phyloP scores from a whole-genome alignment of 2,113 vertebrate genomes.

The Pyrgilauda ruficollis region DNA sequence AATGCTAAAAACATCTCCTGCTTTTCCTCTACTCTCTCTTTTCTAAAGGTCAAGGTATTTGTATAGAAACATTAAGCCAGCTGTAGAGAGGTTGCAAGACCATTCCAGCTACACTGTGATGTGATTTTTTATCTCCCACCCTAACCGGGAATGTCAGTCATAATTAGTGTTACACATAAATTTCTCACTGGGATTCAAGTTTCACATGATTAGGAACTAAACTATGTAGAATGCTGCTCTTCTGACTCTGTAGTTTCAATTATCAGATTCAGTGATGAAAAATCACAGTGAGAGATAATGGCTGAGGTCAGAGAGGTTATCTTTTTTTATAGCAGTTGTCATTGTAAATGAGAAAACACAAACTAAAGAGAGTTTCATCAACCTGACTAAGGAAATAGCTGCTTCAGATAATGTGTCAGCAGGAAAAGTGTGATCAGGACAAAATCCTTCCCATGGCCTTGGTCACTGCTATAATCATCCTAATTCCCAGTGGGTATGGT shows the following conservation, averaged over 20 bases:
- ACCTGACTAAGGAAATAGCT: not conserved
- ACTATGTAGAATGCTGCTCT: not conserved
- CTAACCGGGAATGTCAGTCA: constrained; percentile 42
- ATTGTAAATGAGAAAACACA: constrained; percentile 19
- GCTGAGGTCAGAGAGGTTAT: constrained; percentile 25
- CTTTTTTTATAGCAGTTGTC: not conserved
- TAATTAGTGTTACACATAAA: constrained; percentile 35
- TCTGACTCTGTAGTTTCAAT: constrained; percentile 15
- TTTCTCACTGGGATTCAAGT: not conserved
- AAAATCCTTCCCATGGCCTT: constrained; percentile 12
- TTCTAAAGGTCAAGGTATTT: constrained; percentile 60
- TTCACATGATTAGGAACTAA: constrained; percentile 25
- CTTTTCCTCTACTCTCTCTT: not conserved
- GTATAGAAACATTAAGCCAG: constrained; percentile 48
- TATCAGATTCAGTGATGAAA: not conserved
- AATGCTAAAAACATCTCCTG: not conserved
- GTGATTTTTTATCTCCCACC: constrained; percentile 39
- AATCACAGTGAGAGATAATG: not conserved
- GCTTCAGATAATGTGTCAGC: not conserved
- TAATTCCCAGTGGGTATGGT: not conserved
- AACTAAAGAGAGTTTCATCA: not conserved
- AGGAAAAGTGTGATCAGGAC: not conserved
- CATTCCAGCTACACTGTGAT: constrained; percentile 11
- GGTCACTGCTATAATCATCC: not conserved
- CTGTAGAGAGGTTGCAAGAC: constrained; percentile 42